Base-by-base conservation (phyloP, 2,113 vertebrate genomes). In the Apodemus sylvaticus region DNA sequence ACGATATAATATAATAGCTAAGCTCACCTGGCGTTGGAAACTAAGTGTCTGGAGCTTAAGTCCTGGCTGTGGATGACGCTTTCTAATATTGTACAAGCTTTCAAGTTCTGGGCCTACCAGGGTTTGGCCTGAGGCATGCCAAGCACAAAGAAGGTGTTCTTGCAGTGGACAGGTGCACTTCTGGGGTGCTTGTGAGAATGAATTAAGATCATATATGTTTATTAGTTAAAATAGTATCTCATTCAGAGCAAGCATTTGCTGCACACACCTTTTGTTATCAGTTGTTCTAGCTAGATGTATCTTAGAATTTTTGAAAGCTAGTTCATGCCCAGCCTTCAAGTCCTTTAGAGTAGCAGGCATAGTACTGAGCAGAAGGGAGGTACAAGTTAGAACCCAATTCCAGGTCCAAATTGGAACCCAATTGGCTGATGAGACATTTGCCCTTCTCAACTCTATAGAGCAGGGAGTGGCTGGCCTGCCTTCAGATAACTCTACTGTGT, bases 41-140 rank as follows among this genome's bases (percentile, higher is more conserved):
- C 58, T 48, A 58, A 79, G 55, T 20, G 58, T 85, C 70, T 64
- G 76, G 7, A 9, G 0, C 83, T 94, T 76, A 71, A 66, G 29
- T 90, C 39, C 48, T 45, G 11, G 17, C 13, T 7, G 5, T 70
- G 62, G 94, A 26, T 42, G 42, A 19, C 53, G 74, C 26, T 62
- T 45, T 26, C 10, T 58, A 55, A 55, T 82, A 53, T 66, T 76
- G 45, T 5, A 26, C 7, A 26, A 53, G 29, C n/a, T 73, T 87
- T 73, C 24, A 79, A 86, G 48, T 83, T 29, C 85, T 77, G 3
- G 26, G 20, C 3, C 68, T 88, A 4, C 7, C 3, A 53, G 34
- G 2, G 0, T 45, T 58, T 45, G 55, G 55, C 55, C 82, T 55
- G 7, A 0, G 3, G 8, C 39, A 4, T 22, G 34, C 1, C 0